A percentile compares a stretch with the other conserved stretches of the same genome.
These are phyloP conservation scores for Papilio aristodemus DNA, from an alignment of 1,140 invertebrate species.

Conservation along the genomic window DNA sequence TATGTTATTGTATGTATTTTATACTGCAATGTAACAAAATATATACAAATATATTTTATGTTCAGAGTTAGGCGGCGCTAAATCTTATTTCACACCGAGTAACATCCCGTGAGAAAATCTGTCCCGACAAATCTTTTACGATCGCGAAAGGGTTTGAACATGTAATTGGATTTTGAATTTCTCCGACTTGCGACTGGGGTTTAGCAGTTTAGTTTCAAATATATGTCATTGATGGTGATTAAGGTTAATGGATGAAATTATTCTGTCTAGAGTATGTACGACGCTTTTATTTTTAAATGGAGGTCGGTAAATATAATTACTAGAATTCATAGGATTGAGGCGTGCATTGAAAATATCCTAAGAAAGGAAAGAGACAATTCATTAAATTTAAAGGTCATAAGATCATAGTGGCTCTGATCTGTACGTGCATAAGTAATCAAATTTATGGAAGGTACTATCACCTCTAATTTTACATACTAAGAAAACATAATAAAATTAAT, in stretches of 20 bases:
- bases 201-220: constrained; percentile 1
- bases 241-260: not conserved
- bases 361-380: too few relatives aligned
- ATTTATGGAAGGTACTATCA: too few relatives aligned
- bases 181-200: constrained; percentile 17
- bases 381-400: too few relatives aligned
- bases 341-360: too few relatives aligned
- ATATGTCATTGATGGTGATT: not conserved
- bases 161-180: constrained; percentile 20
- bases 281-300: not conserved
- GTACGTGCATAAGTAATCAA: too few relatives aligned
- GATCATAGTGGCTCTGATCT: too few relatives aligned
- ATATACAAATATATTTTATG: constrained; percentile 8
- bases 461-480: too few relatives aligned
- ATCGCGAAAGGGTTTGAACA: constrained; percentile 21
- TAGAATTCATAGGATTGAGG: too few relatives aligned
- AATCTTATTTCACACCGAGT: constrained; percentile 17
- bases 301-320: too few relatives aligned
- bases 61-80: constrained; percentile 14
- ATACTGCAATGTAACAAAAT: not conserved
- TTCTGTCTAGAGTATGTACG: not conserved
- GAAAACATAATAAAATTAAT: too few relatives aligned
- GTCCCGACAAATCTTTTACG: constrained; percentile 21
- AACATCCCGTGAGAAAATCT: constrained; percentile 21
- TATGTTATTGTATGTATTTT: not conserved